phyloP scores from a whole-genome alignment of 30 jellyfish, hydroid and myxozoan genomes.

The Aurelia sp. region DNA sequence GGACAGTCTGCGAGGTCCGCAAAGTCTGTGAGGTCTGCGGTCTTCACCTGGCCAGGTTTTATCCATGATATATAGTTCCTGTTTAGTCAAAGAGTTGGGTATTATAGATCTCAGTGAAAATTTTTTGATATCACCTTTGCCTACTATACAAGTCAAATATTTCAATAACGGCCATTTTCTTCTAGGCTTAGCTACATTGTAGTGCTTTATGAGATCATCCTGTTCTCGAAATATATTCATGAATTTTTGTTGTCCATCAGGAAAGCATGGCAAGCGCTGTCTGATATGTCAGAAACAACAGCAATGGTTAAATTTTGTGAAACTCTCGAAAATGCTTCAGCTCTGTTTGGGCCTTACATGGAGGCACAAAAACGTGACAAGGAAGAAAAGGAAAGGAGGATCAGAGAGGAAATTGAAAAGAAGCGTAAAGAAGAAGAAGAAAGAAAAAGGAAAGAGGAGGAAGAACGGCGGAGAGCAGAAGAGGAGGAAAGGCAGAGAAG shows the following conservation, averaged over 20 bases:
- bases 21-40: no score
- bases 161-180: no score
- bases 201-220: no score
- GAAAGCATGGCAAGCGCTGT: constrained; percentile 96
- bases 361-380: constrained; percentile 81
- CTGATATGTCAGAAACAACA: constrained; percentile 66
- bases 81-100: no score
- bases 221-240: no score
- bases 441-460: constrained; percentile 82
- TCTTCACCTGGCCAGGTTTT: no score
- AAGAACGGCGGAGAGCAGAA: constrained; percentile 74
- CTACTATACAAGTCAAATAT: no score
- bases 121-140: no score
- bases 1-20: no score
- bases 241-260: constrained; percentile 9
- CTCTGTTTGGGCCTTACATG: constrained; percentile 67
- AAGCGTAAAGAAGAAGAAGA: constrained; percentile 81
- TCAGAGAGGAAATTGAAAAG: constrained; percentile 81
- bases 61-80: no score
- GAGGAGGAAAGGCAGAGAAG: constrained; percentile 84
- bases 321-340: constrained; percentile 67
- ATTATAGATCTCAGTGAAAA: no score
- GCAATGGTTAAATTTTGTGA: constrained; percentile 84
- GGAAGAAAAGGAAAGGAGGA: constrained; percentile 79
- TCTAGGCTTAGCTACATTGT: no score